phyloP scores from a whole-genome alignment of 1,140 invertebrate genomes.

The Drosophila punjabiensis region DNA sequence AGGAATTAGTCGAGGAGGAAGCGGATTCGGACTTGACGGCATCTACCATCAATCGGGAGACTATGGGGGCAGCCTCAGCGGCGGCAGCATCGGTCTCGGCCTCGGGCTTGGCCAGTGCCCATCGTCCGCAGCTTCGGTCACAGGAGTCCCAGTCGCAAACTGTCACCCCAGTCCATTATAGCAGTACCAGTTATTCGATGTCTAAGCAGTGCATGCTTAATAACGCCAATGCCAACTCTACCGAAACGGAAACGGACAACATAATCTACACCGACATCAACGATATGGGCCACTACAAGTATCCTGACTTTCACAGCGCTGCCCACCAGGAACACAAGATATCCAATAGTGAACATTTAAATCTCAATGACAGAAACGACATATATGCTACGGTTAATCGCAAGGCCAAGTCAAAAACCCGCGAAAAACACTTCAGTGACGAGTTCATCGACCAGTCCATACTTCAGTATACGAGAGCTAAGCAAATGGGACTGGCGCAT shows the following conservation, averaged over 20 bases:
- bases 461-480: constrained; percentile 75
- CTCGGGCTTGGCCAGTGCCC: constrained; percentile 73
- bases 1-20: constrained; percentile 85
- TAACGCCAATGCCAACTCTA: constrained; percentile 83
- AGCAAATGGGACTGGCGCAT: constrained; percentile 68
- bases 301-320: constrained; percentile 68
- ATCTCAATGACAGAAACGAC: constrained; percentile 81
- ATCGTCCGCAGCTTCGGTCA: constrained; percentile 83
- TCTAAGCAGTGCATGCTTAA: constrained; percentile 85
- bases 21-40: constrained; percentile 85
- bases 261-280: constrained; percentile 85
- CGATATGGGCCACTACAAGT: constrained; percentile 81
- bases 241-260: constrained; percentile 84
- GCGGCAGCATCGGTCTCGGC: constrained; percentile 65
- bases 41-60: constrained; percentile 85
- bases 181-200: constrained; percentile 86
- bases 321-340: constrained; percentile 79
- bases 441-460: constrained; percentile 84
- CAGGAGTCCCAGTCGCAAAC: constrained; percentile 85
- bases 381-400: constrained; percentile 85
- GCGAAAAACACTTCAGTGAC: constrained; percentile 83
- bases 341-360: constrained; percentile 77
- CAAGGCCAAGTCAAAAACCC: constrained; percentile 81
- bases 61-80: constrained; percentile 77
- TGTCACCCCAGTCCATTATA: constrained; percentile 85